A percentile compares a stretch with the other conserved stretches of the same genome.
These are phyloP conservation scores for Diaperis boleti DNA, from an alignment of 2,888 invertebrate genomes.

Conservation along the genomic window DNA sequence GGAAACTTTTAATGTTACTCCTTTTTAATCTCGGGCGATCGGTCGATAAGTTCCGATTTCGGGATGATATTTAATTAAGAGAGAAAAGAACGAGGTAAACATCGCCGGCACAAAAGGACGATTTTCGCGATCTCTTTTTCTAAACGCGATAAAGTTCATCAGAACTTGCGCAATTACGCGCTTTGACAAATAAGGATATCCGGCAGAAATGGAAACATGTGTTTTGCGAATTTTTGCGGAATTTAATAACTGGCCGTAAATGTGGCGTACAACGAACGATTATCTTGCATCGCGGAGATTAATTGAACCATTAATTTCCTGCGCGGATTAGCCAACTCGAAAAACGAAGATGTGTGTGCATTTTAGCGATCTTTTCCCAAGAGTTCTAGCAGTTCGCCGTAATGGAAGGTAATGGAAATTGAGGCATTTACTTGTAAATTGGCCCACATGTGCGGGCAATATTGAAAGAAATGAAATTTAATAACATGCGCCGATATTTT, in stretches of 20 bases:
- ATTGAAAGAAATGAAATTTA: neutral
- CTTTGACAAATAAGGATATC: neutral
- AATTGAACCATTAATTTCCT: neutral
- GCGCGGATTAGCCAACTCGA: neutral
- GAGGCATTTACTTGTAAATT: neutral
- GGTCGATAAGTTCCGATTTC: conserved; percentile 9
- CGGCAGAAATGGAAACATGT: neutral
- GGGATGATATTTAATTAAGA: conserved; percentile 3
- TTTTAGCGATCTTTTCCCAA: too few relatives aligned
- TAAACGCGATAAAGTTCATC: neutral
- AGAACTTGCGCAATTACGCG: neutral
- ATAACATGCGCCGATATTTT: too few relatives aligned
- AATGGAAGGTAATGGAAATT: neutral
- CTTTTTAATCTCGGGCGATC: conserved; percentile 24
- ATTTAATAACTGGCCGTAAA: neutral
- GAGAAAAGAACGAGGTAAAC: neutral
- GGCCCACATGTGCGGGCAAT: neutral
- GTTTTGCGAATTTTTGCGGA: neutral
- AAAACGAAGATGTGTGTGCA: too few relatives aligned
- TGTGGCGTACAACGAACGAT: neutral
- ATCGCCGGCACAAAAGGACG: neutral
- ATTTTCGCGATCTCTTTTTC: neutral
- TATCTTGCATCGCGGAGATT: neutral
- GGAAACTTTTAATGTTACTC: conserved; percentile 30
- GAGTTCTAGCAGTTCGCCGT: neutral